Base-by-base conservation (phyloP, 1,140 invertebrate genomes). In the Ctenoplectra terminalis region DNA sequence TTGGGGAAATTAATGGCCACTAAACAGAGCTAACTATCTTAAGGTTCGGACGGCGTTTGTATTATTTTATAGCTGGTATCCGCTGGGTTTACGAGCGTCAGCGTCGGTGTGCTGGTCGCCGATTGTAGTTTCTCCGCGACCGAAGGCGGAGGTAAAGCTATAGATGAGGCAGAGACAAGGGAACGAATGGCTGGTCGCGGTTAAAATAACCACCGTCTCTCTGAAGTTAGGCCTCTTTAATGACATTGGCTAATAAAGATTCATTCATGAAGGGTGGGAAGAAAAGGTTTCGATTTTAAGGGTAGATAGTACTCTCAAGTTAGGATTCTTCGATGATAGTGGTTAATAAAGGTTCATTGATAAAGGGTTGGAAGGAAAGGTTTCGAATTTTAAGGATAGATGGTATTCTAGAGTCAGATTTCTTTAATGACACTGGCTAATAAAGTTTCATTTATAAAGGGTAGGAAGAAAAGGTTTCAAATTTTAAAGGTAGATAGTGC, bases 31-130 rank as follows among this genome's bases (percentile, higher is more conserved):
- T 86, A 90, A 90, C 81, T 90, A 90, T 90, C 88, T 67, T 26
- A 67, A 31, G 29, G 82, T 76, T 83, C 81, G 81, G 81, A 56
- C 83, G 76, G 77, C 80, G 81, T 87, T 89, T 86, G 86, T 86
- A 91, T 92, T 90, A 92, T 89, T 92, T 93, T 92, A 91, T 90
- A 90, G 90, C 90, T 70, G 87, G 88, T 82, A 90, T 90, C 87
- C 84, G 88, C 86, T 82, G 83, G 69, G 81, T 92, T 89, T 91
- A 91, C 87, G 90, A 90, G 81, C 88, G 50, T 71, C 46, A 71
- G 83, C 31, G 13, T 6, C 60, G 26, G 40, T 63, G 17, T 66
- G 29, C 11, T 3, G 23, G 72, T 34, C 29, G 48, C 48, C 63
- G 37, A 77, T 77, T 69, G 64, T 77, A 46, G 64, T 77, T 46